A percentile compares a stretch with the other conserved stretches of the same genome.
phyloP scores from a whole-genome alignment of 1,140 invertebrate genomes.

The Rhagoletis zephyria region DNA sequence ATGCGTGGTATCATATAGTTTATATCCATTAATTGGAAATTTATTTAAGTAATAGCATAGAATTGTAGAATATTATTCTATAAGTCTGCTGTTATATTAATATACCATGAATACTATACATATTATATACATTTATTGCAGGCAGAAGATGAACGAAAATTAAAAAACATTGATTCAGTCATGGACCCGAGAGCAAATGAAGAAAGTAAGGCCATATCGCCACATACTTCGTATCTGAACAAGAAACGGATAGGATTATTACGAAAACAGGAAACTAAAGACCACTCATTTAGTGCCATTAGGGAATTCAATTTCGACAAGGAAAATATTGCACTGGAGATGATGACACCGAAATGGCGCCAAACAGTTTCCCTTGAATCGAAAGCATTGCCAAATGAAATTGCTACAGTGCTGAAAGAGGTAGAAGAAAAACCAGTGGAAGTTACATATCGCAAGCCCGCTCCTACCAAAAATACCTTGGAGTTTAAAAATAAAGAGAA shows the following conservation, averaged over 20 bases:
- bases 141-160: no score
- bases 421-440: background rate
- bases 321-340: conserved; percentile 55
- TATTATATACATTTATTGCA: background rate
- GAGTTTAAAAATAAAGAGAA: background rate
- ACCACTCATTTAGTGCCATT: conserved; percentile 54
- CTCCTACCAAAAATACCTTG: background rate
- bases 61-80: no score
- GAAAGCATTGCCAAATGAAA: background rate
- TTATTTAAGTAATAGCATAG: no score
- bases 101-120: no score
- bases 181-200: background rate
- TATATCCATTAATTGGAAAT: no score
- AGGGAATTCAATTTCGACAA: conserved; percentile 55
- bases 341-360: conserved; percentile 32
- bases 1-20: no score
- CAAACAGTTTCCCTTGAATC: background rate
- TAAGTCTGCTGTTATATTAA: no score
- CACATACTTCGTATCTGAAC: background rate
- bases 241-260: conserved; percentile 57
- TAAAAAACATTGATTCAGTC: background rate
- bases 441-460: background rate
- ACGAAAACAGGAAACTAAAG: conserved; percentile 56
- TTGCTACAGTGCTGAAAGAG: background rate
- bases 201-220: background rate